Conservation (phyloP, 2,888 invertebrate genomes). For the Pristionchus fissidentatus region DNA sequence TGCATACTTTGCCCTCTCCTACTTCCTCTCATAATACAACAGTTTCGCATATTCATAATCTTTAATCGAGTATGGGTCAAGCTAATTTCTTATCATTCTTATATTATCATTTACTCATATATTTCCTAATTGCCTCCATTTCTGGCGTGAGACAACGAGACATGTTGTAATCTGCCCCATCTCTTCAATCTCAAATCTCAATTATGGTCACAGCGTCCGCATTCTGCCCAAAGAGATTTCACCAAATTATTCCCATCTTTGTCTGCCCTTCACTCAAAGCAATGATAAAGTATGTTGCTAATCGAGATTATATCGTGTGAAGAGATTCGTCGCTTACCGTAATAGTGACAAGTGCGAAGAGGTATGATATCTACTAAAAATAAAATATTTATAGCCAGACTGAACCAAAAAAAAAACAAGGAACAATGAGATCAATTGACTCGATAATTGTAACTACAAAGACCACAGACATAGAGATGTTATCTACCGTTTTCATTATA, state of each 20-base stretch:
- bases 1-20: not conserved
- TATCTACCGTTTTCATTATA: no score
- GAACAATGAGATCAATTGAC: no score
- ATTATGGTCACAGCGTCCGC: conserved; percentile 20
- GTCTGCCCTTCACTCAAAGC: conserved; percentile 12
- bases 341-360: no score
- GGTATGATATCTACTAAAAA: no score
- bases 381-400: no score
- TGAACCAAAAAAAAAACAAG: no score
- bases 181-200: not conserved
- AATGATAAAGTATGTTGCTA: conserved; percentile 37
- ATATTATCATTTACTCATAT: conserved; percentile 24
- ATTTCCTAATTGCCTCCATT: not conserved
- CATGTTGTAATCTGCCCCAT: not conserved
- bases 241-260: conserved; percentile 3
- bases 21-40: conserved; percentile 26
- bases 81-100: conserved; percentile 12
- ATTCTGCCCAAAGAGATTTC: conserved; percentile 32
- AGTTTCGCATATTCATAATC: conserved; percentile 38
- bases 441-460: no score
- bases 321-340: no score
- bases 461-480: no score
- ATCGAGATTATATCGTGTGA: no score
- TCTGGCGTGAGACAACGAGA: not conserved
- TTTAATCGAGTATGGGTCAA: conserved; percentile 34